A percentile compares a stretch with the other conserved stretches of the same genome.
phyloP scores from a whole-genome alignment of 2,797 vertebrate genomes.

The Siniperca undulata region DNA sequence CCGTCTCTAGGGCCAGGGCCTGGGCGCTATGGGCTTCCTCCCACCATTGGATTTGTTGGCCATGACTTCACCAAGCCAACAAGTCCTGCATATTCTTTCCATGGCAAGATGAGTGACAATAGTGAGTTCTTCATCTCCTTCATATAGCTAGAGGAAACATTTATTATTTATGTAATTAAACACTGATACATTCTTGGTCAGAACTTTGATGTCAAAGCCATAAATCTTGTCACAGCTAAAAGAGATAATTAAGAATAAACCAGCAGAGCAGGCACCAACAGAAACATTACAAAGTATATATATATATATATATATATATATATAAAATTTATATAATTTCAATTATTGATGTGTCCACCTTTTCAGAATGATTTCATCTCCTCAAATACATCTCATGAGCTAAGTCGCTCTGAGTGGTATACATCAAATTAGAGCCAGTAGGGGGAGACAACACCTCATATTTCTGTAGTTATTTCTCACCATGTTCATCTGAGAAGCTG shows the following conservation, averaged over 20 bases:
- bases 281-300: not conserved
- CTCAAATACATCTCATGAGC: not conserved
- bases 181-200: accelerated
- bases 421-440: slow-evolving; percentile 34
- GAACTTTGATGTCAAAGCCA: not conserved
- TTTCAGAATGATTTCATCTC: not conserved
- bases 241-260: not conserved
- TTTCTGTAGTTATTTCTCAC: not conserved
- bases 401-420: not conserved
- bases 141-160: not conserved
- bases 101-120: slow-evolving; percentile 80
- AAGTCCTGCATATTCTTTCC: slow-evolving; percentile 87
- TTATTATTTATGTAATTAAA: not conserved
- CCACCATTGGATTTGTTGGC: slow-evolving; percentile 87
- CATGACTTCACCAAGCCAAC: slow-evolving; percentile 88
- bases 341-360: not conserved
- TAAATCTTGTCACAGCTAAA: too few relatives aligned
- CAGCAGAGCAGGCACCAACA: not conserved
- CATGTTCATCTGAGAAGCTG: not conserved
- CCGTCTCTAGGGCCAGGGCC: slow-evolving; percentile 86
- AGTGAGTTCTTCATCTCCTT: slow-evolving; percentile 73
- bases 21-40: slow-evolving; percentile 86
- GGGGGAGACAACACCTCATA: slow-evolving; percentile 60
- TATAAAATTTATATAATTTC: not conserved
- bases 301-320: too few relatives aligned